These are phyloP conservation scores for Plebejus anna DNA, from an alignment of 2,888 invertebrate species.

Conservation along the genomic window DNA sequence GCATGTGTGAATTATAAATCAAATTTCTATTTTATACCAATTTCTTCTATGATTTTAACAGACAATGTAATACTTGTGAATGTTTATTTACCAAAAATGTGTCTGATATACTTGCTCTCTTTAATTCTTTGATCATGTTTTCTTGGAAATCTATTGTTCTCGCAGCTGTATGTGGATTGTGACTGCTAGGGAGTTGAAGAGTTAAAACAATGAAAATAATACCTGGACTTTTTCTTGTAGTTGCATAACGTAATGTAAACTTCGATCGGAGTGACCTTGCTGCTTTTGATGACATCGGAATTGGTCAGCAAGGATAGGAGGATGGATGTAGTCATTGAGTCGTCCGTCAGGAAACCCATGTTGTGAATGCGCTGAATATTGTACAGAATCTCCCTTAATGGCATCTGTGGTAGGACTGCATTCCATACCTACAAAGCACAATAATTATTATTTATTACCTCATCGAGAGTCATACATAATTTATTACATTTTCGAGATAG, in stretches of 20 bases:
- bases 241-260: slow-evolving; percentile 80
- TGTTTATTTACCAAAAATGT: too few relatives aligned
- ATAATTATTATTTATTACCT: neutral
- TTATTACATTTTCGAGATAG: too few relatives aligned
- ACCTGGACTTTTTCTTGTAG: slow-evolving; percentile 83
- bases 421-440: slow-evolving; percentile 79
- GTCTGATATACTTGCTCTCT: too few relatives aligned
- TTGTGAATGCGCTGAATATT: slow-evolving; percentile 82
- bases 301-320: slow-evolving; percentile 75
- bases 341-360: slow-evolving; percentile 78
- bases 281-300: slow-evolving; percentile 64
- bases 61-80: too few relatives aligned
- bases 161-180: too few relatives aligned
- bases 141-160: too few relatives aligned
- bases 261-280: slow-evolving; percentile 68
- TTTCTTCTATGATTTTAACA: slow-evolving; percentile 5
- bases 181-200: too few relatives aligned
- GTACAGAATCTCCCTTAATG: slow-evolving; percentile 70
- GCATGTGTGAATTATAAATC: slow-evolving; percentile 20
- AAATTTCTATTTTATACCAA: slow-evolving; percentile 28
- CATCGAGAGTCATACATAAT: too few relatives aligned
- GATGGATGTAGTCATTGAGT: slow-evolving; percentile 71
- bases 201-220: neutral
- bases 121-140: too few relatives aligned
- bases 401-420: slow-evolving; percentile 77